A percentile compares a stretch with the other conserved stretches of the same genome.
phyloP scores from a whole-genome alignment of 2,797 vertebrate species.

The Karalla daura region DNA sequence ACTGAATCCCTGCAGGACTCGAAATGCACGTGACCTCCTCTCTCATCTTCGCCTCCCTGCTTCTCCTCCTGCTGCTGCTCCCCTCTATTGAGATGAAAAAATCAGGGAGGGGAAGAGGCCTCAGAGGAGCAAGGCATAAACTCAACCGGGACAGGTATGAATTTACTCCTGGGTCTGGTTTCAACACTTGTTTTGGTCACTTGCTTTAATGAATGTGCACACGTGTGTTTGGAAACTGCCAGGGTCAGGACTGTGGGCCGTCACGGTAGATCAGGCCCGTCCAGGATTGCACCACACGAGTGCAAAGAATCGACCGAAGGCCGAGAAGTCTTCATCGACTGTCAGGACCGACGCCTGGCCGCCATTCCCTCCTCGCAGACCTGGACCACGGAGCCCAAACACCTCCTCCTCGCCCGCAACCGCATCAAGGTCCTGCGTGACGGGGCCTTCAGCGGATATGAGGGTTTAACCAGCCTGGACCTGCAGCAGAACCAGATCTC shows the following conservation, averaged over 20 bases:
- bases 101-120: slow-evolving; percentile 71
- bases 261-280: slow-evolving; percentile 67
- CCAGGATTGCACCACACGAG: slow-evolving; percentile 77
- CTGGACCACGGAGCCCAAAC: slow-evolving; percentile 89
- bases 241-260: slow-evolving; percentile 50
- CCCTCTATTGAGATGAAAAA: slow-evolving; percentile 80
- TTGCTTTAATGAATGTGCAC: neutral
- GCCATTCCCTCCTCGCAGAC: slow-evolving; percentile 77
- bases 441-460: slow-evolving; percentile 88
- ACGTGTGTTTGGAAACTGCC: slow-evolving; percentile 21
- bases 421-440: slow-evolving; percentile 87
- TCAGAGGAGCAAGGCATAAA: slow-evolving; percentile 68
- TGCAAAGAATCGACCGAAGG: slow-evolving; percentile 88
- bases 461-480: slow-evolving; percentile 89
- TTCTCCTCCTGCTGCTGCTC: slow-evolving; percentile 85
- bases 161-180: neutral
- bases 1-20: slow-evolving; percentile 33
- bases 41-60: slow-evolving; percentile 78
- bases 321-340: slow-evolving; percentile 89
- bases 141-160: slow-evolving; percentile 63
- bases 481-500: slow-evolving; percentile 95
- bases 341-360: slow-evolving; percentile 88
- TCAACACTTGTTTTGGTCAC: neutral
- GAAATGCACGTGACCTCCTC: slow-evolving; percentile 66
- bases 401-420: slow-evolving; percentile 93